Percentiles rank a stretch among this genome's conserved stretches.
These are phyloP conservation scores for Carcinoscorpius rotundicauda DNA, from an alignment of 1,140 invertebrate species.

Conservation along the genomic window DNA sequence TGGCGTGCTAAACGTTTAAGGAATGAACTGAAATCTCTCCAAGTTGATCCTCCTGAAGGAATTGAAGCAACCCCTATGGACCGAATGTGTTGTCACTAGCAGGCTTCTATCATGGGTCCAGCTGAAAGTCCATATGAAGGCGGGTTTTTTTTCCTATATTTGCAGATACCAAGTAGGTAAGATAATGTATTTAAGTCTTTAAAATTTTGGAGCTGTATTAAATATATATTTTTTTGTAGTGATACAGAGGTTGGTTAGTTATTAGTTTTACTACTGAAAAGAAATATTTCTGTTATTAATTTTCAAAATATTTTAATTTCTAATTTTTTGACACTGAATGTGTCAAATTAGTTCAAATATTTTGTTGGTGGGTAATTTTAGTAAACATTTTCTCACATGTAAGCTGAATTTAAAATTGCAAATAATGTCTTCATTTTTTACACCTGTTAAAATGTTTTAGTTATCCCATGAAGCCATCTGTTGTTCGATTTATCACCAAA, in stretches of 20 bases:
- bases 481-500: conserved; percentile 75
- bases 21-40: conserved; percentile 55
- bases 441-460: conserved; percentile 34
- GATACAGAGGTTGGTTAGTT: too few species aligned
- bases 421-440: conserved; percentile 9
- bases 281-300: too few species aligned
- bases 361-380: too few species aligned
- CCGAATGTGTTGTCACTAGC: conserved; percentile 52
- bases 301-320: too few species aligned
- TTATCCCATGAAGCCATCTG: conserved; percentile 83
- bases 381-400: not conserved
- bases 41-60: conserved; percentile 26
- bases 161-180: conserved; percentile 65
- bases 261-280: too few species aligned
- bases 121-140: conserved; percentile 84
- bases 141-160: conserved; percentile 83
- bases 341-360: too few species aligned
- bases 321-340: too few species aligned
- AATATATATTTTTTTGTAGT: too few species aligned
- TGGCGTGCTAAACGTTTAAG: conserved; percentile 58
- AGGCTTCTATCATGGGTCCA: conserved; percentile 78
- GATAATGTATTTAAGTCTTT: conserved; percentile 11
- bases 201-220: too few species aligned
- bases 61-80: conserved; percentile 19
- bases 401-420: conserved; percentile 5